Evolutionary conservation across 1,140 invertebrate genomes (phyloP), one percentile per base, ranked within the genome.

Genomic region (Penaeus japonicus): DNA sequence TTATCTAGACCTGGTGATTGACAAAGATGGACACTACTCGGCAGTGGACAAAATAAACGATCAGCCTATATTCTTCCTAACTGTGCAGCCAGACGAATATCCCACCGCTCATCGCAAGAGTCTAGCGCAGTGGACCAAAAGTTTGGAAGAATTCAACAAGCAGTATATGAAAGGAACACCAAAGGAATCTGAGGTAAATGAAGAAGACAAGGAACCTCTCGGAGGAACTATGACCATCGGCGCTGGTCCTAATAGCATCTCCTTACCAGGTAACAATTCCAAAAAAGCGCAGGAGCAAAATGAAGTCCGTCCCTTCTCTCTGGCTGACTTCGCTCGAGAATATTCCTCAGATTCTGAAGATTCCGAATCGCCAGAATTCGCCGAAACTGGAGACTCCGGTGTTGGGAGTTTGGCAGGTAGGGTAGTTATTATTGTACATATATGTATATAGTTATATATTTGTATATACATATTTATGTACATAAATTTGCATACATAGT

Each of bases 31-130:
- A 0, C 93, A 92, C 7, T 93, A 94, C 65, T 93, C 93, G 0
- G 92, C 93, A 15, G 92, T 94, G 0, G 95, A 95, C 87, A 92
- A 91, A 32, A 94, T 95, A 87, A 92, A 93, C 0, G 94, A 95
- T 83, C 94, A 94, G 82, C 94, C 95, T 12, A 93, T 95, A 2
- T 95, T 95, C 84, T 94, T 96, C 54, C 91, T 95, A 5, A 93
- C 95, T 3, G 94, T 95, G 0, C 94, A 95, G 87, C 94, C 94
- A 2, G 95, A 95, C 78, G 94, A 95, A 53, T 94, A 94, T 83
- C 92, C 93, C 0, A 94, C 94, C 85, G 92, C 94, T 17, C 92
- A 91, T 30, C 91, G 91, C 20, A 78, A 84, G n/a, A 85, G 86
- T 47, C 24, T 90, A 17, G 90, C 47, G 5, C 59, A 90, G 84